phyloP scores from a whole-genome alignment of 1,140 invertebrate species.

The Polypedilum pembai region DNA sequence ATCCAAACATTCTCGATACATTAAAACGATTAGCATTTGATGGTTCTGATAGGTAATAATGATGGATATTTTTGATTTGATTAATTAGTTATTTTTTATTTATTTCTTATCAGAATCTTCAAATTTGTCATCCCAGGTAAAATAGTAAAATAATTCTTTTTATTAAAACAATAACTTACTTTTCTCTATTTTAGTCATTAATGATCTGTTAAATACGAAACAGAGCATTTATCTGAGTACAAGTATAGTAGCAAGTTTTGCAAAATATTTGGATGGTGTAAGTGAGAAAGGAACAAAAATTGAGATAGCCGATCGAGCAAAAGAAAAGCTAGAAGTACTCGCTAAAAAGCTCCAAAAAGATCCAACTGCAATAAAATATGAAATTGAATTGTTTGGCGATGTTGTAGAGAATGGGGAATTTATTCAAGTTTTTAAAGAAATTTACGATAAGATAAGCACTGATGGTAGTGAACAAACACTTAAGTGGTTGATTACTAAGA shows the following conservation, averaged over 20 bases:
- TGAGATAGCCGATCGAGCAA: not conserved
- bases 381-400: constrained; percentile 17
- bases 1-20: not conserved
- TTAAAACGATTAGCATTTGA: not conserved
- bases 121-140: constrained; percentile 20
- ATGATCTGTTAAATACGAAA: not conserved
- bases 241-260: constrained; percentile 1
- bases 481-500: constrained; percentile 4
- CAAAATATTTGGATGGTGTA: not conserved
- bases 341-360: not conserved
- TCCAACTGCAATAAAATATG: not conserved
- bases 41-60: not conserved
- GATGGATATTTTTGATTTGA: too few species aligned
- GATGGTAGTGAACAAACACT: not conserved
- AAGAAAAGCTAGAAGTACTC: not conserved
- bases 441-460: not conserved
- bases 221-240: not conserved
- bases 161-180: too few species aligned
- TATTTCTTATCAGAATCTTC: too few species aligned
- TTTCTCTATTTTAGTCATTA: not conserved
- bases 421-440: not conserved
- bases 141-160: too few species aligned
- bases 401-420: not conserved
- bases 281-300: not conserved
- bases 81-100: too few species aligned